Evolutionary conservation across 2,113 vertebrate species (phyloP).

Genomic region (Cryptomyrus ogoouensis): DNA sequence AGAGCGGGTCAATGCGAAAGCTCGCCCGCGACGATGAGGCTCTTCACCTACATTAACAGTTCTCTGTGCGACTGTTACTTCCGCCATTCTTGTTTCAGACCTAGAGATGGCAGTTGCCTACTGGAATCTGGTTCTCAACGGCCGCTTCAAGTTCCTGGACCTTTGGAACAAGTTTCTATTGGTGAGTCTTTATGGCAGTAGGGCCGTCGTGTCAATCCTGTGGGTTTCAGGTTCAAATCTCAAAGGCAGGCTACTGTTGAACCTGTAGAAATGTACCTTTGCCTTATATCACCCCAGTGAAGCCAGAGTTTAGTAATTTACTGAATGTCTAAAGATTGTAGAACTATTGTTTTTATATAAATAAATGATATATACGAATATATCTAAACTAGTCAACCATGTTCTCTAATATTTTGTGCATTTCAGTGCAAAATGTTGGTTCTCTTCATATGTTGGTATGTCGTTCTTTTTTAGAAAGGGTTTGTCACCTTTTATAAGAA

Average conservation of each 20-base stretch:
- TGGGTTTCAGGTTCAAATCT: not conserved
- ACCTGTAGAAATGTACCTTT: not conserved
- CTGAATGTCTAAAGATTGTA: not conserved
- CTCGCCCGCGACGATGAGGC: not conserved
- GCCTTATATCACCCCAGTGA: not conserved
- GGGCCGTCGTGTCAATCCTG: not conserved
- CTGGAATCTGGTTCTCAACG: slow-evolving; percentile 90
- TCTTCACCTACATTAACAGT: not conserved
- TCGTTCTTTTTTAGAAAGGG: not conserved
- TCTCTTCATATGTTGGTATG: not conserved
- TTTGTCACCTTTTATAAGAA: not conserved
- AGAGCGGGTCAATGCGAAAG: not conserved
- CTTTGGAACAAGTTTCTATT: slow-evolving; percentile 95
- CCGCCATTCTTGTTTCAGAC: slow-evolving; percentile 61
- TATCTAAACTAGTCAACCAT: not conserved
- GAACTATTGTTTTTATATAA: not conserved
- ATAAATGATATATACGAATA: not conserved
- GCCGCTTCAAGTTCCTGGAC: slow-evolving; percentile 93
- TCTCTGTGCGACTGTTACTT: not conserved
- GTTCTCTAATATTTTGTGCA: not conserved
- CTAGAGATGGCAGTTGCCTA: slow-evolving; percentile 94
- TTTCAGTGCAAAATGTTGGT: not conserved
- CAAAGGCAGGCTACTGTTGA: not conserved
- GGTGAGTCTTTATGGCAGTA: slow-evolving; percentile 62
- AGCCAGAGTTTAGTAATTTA: not conserved